Base-by-base conservation (phyloP, 1,140 invertebrate species). In the Ips typographus region DNA sequence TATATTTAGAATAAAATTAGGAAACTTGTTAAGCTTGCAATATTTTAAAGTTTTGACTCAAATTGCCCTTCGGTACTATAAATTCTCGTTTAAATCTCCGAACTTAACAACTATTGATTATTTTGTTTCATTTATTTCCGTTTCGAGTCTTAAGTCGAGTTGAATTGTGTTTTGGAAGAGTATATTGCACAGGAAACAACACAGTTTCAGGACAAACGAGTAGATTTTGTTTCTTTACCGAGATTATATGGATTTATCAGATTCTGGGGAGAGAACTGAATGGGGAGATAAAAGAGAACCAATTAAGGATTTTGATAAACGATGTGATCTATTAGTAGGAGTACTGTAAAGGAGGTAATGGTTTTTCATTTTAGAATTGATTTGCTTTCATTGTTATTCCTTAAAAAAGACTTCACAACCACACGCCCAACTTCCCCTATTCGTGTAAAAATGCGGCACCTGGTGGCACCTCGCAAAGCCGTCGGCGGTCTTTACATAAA, bases 1-100 rank as follows among this genome's bases (percentile, higher is more conserved):
- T 66, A 58, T 66, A 66, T 66, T 66, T 66, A 44, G 56, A 66
- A 58, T 66, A 40, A 66, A 66, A 66, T 66, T 58, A 66, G 53
- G 53, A 39, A 66, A 58, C 53, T 66, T 58, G 64, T 66, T 66
- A 66, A 66, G 64, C 64, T 66, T 40, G 55, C 52, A 40, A 66
- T 66, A 66, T 57, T 66, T 66, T 66, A 44, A 58, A 57, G 42
- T 66, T 66, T 49, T 66, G 64, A 66, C 64, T 58, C 42, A 66
- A 66, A 66, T 58, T 66, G 64, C 43, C 37, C 22, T 8, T n/a
- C 41, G n/a, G 40, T 58, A 58, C 64, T 7, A 66, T 66, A 66
- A 66, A 66, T 66, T 66, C 53, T 42, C 53, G 22, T 44, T 40
- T 49, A 42, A 66, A 66, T 58, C 55, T 37, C 42, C 6, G 52